phyloP scores from a whole-genome alignment of 2,888 invertebrate genomes.

The Esperia sulphurella region DNA sequence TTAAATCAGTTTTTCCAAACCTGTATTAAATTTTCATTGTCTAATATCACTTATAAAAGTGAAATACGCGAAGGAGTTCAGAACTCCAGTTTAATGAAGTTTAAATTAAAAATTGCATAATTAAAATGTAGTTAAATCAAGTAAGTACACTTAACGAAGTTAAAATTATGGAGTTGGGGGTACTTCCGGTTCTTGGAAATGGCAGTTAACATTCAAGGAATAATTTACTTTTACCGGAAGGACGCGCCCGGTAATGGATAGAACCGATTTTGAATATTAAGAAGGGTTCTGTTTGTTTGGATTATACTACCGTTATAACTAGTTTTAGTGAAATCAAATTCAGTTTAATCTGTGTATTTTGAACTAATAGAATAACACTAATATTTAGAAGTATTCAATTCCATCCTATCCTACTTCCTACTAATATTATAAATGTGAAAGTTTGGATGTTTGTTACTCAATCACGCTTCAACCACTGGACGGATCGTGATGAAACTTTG shows the following conservation, averaged over 20 bases:
- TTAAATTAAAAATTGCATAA: slow-evolving; percentile 41
- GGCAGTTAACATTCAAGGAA: slow-evolving; percentile 23
- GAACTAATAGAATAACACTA: too few relatives aligned
- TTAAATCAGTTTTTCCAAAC: too few relatives aligned
- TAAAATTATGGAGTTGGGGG: slow-evolving; percentile 37
- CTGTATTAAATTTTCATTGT: too few relatives aligned
- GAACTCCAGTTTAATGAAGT: slow-evolving; percentile 16
- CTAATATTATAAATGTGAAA: too few relatives aligned
- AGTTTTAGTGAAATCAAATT: too few relatives aligned
- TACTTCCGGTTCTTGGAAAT: slow-evolving; percentile 9
- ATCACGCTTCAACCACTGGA: too few relatives aligned
- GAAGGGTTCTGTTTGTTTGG: background rate
- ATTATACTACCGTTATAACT: background rate
- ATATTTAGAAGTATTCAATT: too few relatives aligned
- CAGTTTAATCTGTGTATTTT: too few relatives aligned
- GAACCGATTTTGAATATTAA: slow-evolving; percentile 23
- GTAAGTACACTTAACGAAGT: slow-evolving; percentile 38
- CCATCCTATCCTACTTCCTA: too few relatives aligned
- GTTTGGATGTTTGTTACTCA: too few relatives aligned
- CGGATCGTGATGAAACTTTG: too few relatives aligned
- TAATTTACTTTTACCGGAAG: slow-evolving; percentile 27
- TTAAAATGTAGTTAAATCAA: slow-evolving; percentile 44
- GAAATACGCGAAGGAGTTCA: background rate
- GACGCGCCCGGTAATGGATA: slow-evolving; percentile 23
- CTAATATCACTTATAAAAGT: too few relatives aligned